A percentile compares a stretch with the other conserved stretches of the same genome.
phyloP scores from a whole-genome alignment of 1,140 invertebrate species.

The Drosophila baimaii region DNA sequence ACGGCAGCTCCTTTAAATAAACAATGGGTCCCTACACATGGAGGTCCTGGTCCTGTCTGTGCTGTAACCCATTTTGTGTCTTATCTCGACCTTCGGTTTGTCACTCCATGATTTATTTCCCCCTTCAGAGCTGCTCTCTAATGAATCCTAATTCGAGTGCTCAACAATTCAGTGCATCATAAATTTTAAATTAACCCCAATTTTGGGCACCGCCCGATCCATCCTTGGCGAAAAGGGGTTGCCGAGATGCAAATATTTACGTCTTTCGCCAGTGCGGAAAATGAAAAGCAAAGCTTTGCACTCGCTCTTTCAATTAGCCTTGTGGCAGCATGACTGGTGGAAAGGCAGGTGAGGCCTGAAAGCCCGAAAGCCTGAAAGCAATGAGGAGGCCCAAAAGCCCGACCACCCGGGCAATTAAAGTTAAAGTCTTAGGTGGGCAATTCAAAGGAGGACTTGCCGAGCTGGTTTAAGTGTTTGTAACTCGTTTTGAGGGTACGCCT shows the following conservation, averaged over 20 bases:
- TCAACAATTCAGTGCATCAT: slow-evolving; percentile 54
- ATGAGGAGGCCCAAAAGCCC: slow-evolving; percentile 31
- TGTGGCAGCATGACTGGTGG: slow-evolving; percentile 3
- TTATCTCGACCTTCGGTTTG: slow-evolving; percentile 21
- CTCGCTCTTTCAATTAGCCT: slow-evolving; percentile 49
- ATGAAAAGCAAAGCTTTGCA: slow-evolving; percentile 46
- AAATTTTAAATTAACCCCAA: slow-evolving; percentile 61
- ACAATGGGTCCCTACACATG: slow-evolving; percentile 37
- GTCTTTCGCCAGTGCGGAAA: slow-evolving; percentile 31
- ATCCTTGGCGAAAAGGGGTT: slow-evolving; percentile 34
- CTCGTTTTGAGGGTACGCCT: slow-evolving; percentile 5
- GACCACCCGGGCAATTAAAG: slow-evolving; percentile 19
- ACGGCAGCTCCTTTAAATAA: slow-evolving; percentile 54
- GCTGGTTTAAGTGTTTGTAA: slow-evolving; percentile 15
- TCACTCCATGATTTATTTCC: slow-evolving; percentile 40
- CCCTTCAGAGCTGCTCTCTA: slow-evolving; percentile 22
- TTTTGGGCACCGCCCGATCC: slow-evolving; percentile 17
- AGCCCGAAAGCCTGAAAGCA: slow-evolving; percentile 20
- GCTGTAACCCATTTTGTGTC: slow-evolving; percentile 35
- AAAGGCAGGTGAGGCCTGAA: slow-evolving; percentile 29
- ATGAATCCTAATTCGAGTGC: slow-evolving; percentile 55
- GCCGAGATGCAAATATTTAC: slow-evolving; percentile 45
- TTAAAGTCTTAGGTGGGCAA: slow-evolving; percentile 19
- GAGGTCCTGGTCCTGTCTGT: slow-evolving; percentile 13
- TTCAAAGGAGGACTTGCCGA: slow-evolving; percentile 14